Base-by-base conservation (phyloP, 2,113 vertebrate species). In the Nematolebias whitei region DNA sequence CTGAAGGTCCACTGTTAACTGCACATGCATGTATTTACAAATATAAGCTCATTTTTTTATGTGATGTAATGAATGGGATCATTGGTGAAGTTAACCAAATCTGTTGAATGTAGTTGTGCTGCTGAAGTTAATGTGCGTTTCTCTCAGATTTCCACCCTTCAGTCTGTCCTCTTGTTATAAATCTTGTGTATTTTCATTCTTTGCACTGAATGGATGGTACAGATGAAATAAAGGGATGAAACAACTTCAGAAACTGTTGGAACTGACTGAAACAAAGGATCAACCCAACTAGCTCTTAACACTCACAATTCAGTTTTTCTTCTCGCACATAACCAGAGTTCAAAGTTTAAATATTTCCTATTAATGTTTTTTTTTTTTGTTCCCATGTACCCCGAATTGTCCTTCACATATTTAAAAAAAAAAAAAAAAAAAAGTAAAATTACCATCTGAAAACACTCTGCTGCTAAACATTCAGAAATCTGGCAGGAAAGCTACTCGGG, bases 401-500 rank as follows among this genome's bases (percentile, higher is more conserved):
- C 14, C 44, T 32, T 59, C 14, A 39, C 39, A 44, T 64, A 41
- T 20, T 3, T 29, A 29, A 10, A n/a, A 44, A n/a, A n/a, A 11
- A 18, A 19, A n/a, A 29, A 10, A n/a, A 44, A n/a, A n/a, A 11
- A 18, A 19, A n/a, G 50, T 12, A 35, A 18, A 63, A 18, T 49
- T 32, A 55, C 59, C 20, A 18, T 5, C 12, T 26, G 20, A 39
- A 23, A 14, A 15, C 12, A 11, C 20, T 50, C 52, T n/a, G 20
- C 2, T 54, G 49, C 58, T 71, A 18, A 56, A 64, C 35, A 12
- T 66, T n/a, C 0, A 2, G 14, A 81, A n/a, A 58, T 71, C 75
- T 77, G 80, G 55, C 87, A 92, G 92, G 90, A 93, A 91, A 73
- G 74, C 77, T 23, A 77, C 79, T 77, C 77, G 76, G 86, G 87